phyloP scores from a whole-genome alignment of 2,888 invertebrate genomes.

The Scotopteryx bipunctaria region DNA sequence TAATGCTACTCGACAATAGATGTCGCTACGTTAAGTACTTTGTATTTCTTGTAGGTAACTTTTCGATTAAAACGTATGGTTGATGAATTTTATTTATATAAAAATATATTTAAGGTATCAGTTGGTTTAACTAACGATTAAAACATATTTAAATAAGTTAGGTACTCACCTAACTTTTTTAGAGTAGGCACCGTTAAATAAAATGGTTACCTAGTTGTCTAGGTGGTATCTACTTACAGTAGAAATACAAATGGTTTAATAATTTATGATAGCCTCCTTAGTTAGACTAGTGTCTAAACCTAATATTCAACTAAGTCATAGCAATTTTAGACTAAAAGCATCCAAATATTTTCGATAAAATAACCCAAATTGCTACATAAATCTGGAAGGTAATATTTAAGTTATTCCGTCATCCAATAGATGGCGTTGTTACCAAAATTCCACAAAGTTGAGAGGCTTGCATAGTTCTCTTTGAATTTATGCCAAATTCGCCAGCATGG shows the following conservation, averaged over 20 bases:
- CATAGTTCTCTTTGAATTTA: constrained; percentile 44
- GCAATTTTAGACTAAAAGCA: constrained; percentile 1
- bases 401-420: constrained; percentile 40
- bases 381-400: constrained; percentile 33
- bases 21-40: constrained; percentile 11
- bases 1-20: constrained; percentile 27
- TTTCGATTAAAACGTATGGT: too few species aligned
- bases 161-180: too few species aligned
- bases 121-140: too few species aligned
- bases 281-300: background rate
- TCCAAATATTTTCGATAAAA: constrained; percentile 31
- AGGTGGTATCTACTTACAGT: too few species aligned
- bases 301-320: background rate
- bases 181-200: too few species aligned
- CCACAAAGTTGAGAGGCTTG: constrained; percentile 24
- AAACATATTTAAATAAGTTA: too few species aligned
- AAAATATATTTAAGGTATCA: too few species aligned
- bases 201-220: too few species aligned
- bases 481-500: constrained; percentile 38
- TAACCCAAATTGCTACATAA: constrained; percentile 32
- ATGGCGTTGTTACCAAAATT: constrained; percentile 42
- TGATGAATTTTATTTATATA: too few species aligned
- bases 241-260: too few species aligned
- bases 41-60: too few species aligned
- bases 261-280: too few species aligned